A percentile compares a stretch with the other conserved stretches of the same genome.
phyloP scores from a whole-genome alignment of 2,113 vertebrate species.

The Lucifuga dentata region DNA sequence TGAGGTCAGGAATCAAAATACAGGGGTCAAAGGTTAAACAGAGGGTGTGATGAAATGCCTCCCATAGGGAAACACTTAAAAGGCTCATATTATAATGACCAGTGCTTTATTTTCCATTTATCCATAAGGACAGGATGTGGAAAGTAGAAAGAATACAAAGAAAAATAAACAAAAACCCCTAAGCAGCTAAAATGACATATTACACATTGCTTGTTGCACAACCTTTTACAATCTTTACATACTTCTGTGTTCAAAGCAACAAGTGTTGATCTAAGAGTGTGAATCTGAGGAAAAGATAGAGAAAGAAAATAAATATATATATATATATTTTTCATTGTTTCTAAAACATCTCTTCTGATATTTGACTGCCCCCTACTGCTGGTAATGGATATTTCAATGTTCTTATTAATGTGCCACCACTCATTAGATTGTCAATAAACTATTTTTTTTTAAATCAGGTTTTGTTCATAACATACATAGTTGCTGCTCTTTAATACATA shows the following conservation, averaged over 20 bases:
- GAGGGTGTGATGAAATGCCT: slow-evolving; percentile 14
- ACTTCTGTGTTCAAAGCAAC: slow-evolving; percentile 55
- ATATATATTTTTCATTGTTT: no score
- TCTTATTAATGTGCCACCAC: neutral
- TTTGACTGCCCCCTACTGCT: slow-evolving; percentile 68
- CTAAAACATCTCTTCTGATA: slow-evolving; percentile 28
- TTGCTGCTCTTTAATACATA: no score
- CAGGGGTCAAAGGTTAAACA: slow-evolving; percentile 29
- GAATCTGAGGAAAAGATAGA: neutral
- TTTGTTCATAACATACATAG: no score
- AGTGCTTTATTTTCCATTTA: neutral
- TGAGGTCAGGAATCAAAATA: slow-evolving; percentile 14
- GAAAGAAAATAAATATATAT: neutral
- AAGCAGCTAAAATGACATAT: no score
- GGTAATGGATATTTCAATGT: slow-evolving; percentile 19
- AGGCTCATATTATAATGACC: neutral
- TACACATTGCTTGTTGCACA: no score
- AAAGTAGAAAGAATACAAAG: neutral
- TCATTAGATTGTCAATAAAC: neutral
- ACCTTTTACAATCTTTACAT: neutral
- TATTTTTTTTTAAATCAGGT: neutral
- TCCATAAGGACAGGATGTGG: neutral
- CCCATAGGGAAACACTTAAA: neutral
- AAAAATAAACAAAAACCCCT: no score
- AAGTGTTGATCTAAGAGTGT: neutral